Conservation (phyloP, 1,140 invertebrate species). For the Drosophila santomea region DNA sequence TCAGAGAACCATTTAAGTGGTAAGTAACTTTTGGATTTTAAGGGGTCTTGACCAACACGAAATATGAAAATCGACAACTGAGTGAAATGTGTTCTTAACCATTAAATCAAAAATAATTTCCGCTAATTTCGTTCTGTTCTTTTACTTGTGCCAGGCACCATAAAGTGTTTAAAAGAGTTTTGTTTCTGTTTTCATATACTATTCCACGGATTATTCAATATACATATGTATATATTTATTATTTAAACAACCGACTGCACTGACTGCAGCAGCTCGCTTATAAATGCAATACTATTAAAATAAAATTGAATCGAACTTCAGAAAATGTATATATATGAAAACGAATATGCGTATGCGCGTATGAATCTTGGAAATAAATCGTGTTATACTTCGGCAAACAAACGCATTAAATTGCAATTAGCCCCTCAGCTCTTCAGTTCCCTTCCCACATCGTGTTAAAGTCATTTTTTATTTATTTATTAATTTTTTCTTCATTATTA, state of each 20-base stretch:
- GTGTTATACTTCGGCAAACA: constrained; percentile 68
- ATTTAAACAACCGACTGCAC: constrained; percentile 25
- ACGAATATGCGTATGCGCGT: constrained; percentile 6
- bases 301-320: constrained; percentile 37
- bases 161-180: not conserved
- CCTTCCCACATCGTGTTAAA: constrained; percentile 13
- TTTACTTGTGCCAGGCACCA: not conserved
- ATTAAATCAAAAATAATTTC: not conserved
- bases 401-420: constrained; percentile 79
- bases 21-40: constrained; percentile 28
- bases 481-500: constrained; percentile 67
- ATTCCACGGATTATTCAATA: constrained; percentile 2
- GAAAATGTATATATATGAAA: constrained; percentile 18
- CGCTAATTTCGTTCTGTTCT: not conserved
- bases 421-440: constrained; percentile 42
- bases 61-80: too few relatives aligned
- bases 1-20: constrained; percentile 47
- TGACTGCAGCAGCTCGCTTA: constrained; percentile 24
- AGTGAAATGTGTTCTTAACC: too few relatives aligned
- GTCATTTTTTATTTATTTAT: constrained; percentile 70
- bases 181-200: not conserved
- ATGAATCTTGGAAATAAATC: constrained; percentile 51
- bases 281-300: constrained; percentile 43
- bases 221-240: constrained; percentile 23
- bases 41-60: not conserved